Base-by-base conservation (phyloP, 2,113 vertebrate species). In the Festucalex cinctus region DNA sequence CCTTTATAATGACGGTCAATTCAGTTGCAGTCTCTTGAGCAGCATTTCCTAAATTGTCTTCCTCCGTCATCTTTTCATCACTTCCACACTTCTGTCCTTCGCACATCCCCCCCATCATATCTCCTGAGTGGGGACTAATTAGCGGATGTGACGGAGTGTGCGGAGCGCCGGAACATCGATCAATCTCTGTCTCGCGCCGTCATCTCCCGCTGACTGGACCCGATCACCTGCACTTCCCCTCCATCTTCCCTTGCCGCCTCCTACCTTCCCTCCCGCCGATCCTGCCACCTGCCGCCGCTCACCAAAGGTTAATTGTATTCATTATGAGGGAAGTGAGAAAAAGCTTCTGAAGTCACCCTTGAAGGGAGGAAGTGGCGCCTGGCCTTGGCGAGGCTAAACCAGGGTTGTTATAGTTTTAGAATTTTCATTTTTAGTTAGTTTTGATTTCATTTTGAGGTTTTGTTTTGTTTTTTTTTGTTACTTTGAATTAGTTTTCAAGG, bases 301-400 rank as follows among this genome's bases (percentile, higher is more conserved):
- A 9, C 48, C 76, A 89, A 90, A 90, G 87, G 89, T 89, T 90
- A 90, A 90, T 90, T 86, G 80, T 86, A 89, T 90, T 89, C 84
- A 86, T 88, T 87, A 87, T 81, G 83, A 80, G 79, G 79, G 77
- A 84, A 14, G 64, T 28, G 41, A 37, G 65, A 16, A 57, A 20
- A 46, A 17, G 60, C 20, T 24, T 68, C 70, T 81, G 81, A 80
- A 83, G 83, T 86, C 83, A 85, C 80, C 80, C 80, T 82, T 32
- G 85, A 86, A 41, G 13, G 13, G 9, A 41, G 6, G 48, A 51
- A 22, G 48, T 3, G 44, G 16, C 6, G 16, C 16, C 9, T 20
- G 20, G 20, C 48, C 20, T 70, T 35, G 0, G 32, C 20, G 57
- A 79, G 80, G 79, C 86, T 81, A 77, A 78, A 76, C 73, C 68